These are phyloP conservation scores for Drosophila hamatofila DNA, from an alignment of 2,888 invertebrate genomes.

Conservation along the genomic window DNA sequence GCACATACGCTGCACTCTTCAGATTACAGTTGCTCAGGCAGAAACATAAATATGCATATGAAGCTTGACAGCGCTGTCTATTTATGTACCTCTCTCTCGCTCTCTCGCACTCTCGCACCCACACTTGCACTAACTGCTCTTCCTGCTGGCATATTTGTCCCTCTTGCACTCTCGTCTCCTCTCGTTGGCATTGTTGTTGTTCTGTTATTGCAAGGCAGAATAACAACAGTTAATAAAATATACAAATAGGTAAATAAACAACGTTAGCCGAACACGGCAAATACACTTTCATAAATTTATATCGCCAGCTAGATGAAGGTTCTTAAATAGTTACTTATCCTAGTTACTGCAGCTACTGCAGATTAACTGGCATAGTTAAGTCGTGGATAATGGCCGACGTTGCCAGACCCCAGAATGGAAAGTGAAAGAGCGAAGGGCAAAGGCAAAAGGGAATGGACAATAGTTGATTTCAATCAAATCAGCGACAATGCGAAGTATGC, in stretches of 20 bases:
- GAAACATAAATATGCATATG: slow-evolving; percentile 25
- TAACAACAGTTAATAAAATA: slow-evolving; percentile 18
- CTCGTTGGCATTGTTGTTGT: slow-evolving; percentile 63
- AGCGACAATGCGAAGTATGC: slow-evolving; percentile 36
- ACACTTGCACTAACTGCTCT: background rate
- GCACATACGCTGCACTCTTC: background rate
- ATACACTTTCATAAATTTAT: background rate
- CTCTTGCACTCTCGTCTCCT: background rate
- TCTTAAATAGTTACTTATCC: background rate
- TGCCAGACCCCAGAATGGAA: slow-evolving; percentile 1
- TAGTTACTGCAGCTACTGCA: background rate
- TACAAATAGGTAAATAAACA: slow-evolving; percentile 29
- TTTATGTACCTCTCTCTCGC: background rate
- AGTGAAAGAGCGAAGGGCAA: background rate
- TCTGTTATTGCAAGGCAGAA: slow-evolving; percentile 73
- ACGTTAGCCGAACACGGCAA: background rate
- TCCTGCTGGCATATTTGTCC: background rate
- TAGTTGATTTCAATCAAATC: slow-evolving; percentile 48
- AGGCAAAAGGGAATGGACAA: slow-evolving; percentile 17
- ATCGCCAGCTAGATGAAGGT: too few relatives aligned
- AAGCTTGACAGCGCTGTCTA: background rate
- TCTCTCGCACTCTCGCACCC: background rate
- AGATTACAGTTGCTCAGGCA: slow-evolving; percentile 5
- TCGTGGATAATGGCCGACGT: slow-evolving; percentile 4
- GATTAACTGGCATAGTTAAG: background rate